Conservation (phyloP, 2,113 vertebrate species). For the Poeciliopsis turrubarensis region DNA sequence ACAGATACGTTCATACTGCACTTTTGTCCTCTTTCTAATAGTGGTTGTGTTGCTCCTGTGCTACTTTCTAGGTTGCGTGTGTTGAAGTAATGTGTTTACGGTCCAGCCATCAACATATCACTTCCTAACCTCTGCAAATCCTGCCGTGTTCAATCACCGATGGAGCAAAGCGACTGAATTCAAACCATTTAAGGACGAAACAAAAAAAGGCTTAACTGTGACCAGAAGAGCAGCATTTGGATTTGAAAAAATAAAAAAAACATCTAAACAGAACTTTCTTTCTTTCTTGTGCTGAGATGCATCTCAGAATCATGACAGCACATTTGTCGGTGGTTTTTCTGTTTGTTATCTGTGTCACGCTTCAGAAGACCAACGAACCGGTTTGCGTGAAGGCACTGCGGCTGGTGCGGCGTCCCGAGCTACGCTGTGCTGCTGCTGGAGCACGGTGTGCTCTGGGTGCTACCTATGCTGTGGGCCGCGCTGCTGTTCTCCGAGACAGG, state of each 20-base stretch:
- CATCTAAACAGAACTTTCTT: constrained; percentile 25
- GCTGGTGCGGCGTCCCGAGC: constrained; percentile 16
- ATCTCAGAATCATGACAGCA: constrained; percentile 3
- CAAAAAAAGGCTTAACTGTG: constrained; percentile 23
- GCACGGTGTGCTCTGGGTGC: constrained; percentile 96
- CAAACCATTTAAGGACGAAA: constrained; percentile 65
- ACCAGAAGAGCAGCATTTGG: constrained; percentile 61
- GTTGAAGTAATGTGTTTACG: constrained; percentile 20
- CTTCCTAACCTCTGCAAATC: constrained; percentile 29
- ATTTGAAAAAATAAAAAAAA: constrained; percentile 29
- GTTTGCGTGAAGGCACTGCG: constrained; percentile 47
- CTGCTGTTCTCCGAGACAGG: constrained; percentile 95
- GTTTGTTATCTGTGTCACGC: constrained; percentile 54
- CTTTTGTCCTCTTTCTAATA: constrained; percentile 44
- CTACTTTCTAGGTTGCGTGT: constrained; percentile 13
- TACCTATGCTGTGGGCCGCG: constrained; percentile 91
- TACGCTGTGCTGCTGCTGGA: constrained; percentile 94
- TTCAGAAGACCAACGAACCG: constrained; percentile 50
- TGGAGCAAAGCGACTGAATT: constrained; percentile 38
- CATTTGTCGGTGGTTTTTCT: constrained; percentile 3
- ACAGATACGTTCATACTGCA: constrained; percentile 38
- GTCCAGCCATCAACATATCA: constrained; percentile 40
- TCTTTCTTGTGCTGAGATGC: background rate
- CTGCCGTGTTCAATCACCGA: constrained; percentile 16
- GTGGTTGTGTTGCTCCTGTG: constrained; percentile 60